A percentile compares a stretch with the other conserved stretches of the same genome.
phyloP scores from a whole-genome alignment of 2,113 vertebrate species.

The Clarias gariepinus region DNA sequence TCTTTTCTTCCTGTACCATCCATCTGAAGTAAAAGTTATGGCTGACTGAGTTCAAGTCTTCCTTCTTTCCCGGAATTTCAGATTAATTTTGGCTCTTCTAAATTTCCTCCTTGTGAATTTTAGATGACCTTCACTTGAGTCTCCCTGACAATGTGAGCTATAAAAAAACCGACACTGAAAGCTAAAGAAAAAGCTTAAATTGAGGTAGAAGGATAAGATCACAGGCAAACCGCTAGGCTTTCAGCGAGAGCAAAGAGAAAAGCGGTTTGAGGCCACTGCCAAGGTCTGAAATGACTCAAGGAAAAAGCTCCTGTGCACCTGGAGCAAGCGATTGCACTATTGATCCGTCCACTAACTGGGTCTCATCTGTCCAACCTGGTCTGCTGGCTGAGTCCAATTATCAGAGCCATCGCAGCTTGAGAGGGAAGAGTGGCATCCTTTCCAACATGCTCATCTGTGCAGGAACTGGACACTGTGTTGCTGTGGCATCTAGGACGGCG shows the following conservation, averaged over 20 bases:
- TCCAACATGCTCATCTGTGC: conserved; percentile 71
- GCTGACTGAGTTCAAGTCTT: neutral
- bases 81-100: conserved; percentile 37
- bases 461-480: conserved; percentile 44
- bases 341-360: conserved; percentile 68
- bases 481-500: neutral
- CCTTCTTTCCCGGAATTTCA: conserved; percentile 28
- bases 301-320: conserved; percentile 58
- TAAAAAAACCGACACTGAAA: conserved; percentile 18
- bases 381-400: conserved; percentile 74
- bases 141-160: conserved; percentile 27
- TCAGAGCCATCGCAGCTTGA: conserved; percentile 69
- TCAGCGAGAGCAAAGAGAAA: conserved; percentile 48
- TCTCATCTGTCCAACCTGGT: conserved; percentile 70
- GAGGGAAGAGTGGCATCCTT: conserved; percentile 68
- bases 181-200: conserved; percentile 45
- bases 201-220: conserved; percentile 58
- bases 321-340: conserved; percentile 69
- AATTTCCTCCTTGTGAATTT: conserved; percentile 51
- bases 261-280: conserved; percentile 53
- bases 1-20: neutral
- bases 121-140: conserved; percentile 40
- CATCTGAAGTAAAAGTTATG: neutral
- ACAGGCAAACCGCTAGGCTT: conserved; percentile 53
- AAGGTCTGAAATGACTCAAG: conserved; percentile 47